Base-by-base conservation (phyloP, 2,113 vertebrate genomes). In the Delphinapterus leucas region DNA sequence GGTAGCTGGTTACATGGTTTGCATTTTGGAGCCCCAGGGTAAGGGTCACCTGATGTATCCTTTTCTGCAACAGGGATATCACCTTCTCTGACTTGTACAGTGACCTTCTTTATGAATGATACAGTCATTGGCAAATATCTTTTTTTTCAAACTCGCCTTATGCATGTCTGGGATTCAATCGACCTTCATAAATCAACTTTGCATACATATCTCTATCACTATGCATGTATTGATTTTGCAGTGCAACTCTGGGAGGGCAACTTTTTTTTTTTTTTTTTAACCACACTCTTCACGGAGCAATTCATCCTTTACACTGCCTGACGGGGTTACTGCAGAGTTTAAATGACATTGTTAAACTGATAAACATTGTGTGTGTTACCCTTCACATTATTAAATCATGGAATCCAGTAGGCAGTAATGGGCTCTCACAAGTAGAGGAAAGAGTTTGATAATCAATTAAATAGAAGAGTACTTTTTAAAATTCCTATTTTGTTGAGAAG, bases 321-420 rank as follows among this genome's bases (percentile, higher is more conserved):
- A 17, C 36, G 86, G 26, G 18, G 6, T 79, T 82, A 74, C 41
- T 84, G 11, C 44, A 74, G 41, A 58, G 31, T 55, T 92, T 89
- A 86, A 89, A 67, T 47, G 61, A 82, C 55, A 90, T n/a, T 87
- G 87, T 91, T 93, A 96, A 93, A 93, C 17, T 92, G 68, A 90
- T 67, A 81, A 81, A 86, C 20, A 55, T 23, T 60, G 38, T 38
- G 14, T 55, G n/a, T 44, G 13, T 70, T 88, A 58, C 36, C 84
- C 10, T 70, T 91, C 36, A 67, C 11, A 0, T 47, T 89, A 86
- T 76, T 90, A 36, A 83, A 58, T 60, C 47, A 83, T 79, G 68
- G 38, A 55, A 44, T 13, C 33, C 55, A 65, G 63, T 38, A 73
- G 11, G 41, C 10, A n/a, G 31, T 18, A 65, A 90, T 73, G 68